Base-by-base conservation (phyloP, 2,888 invertebrate genomes). In the Sisyra terminalis region DNA sequence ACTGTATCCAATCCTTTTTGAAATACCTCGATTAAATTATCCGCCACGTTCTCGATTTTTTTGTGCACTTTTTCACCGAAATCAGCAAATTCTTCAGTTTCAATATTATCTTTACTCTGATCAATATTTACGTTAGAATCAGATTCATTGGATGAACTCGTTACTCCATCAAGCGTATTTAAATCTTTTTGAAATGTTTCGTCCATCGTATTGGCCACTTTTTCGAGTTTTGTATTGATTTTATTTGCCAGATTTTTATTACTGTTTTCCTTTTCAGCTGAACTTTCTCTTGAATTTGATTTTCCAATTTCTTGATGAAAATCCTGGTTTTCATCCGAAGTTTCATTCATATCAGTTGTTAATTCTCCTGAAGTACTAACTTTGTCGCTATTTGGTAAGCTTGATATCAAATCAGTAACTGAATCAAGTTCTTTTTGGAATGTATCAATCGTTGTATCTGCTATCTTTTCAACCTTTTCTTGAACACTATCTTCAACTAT, bases 11-110 rank as follows among this genome's bases (percentile, higher is more conserved):
- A 16, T 32, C 34, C 24, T 15, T 15, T 15, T 24, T 39, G 18
- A 3, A 44, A 41, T 24, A 24, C 32, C 3, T 39, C 40, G 40
- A 46, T 44, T 15, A 46, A 15, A 17, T 35, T 6, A 10, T 39
- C 42, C 29, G 42, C 30, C 14, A 43, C 31, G 24, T 15, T 36
- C 5, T 29, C 30, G 13, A n/a, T 18, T n/a, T 11, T 14, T 29
- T 24, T 13, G 29, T 3, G 11, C 3, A 29, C 9, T 14, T 39
- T 39, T 2, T 29, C n/a, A 15, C 8, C 29, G 7, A 29, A 7
- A 29, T 39, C 39, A 7, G 29, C 7, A 29, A 11, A 6, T 29
- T 7, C 17, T 24, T 17, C 18, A 35, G 17, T 10, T 15, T 30
- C 16, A 15, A 39, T 39, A 10, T 41, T 24, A 11, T 39, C 29